Percentiles rank a stretch among this genome's conserved stretches.
Conservation (phyloP, 1,140 invertebrate genomes). For the Heliconius melpomene region DNA sequence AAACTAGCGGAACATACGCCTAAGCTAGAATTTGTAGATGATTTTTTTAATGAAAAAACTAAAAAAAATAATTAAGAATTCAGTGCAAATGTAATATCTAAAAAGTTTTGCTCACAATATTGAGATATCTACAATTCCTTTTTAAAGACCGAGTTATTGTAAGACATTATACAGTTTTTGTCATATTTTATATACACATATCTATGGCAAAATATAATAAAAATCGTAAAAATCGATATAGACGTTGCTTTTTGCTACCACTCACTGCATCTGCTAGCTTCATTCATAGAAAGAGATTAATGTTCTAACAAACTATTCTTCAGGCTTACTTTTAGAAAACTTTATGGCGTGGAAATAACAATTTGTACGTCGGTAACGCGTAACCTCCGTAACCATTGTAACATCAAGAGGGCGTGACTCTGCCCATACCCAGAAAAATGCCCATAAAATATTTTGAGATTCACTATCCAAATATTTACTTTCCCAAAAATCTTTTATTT, state of each 20-base stretch:
- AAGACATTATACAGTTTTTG: background rate
- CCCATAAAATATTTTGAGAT: constrained; percentile 62
- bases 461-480: constrained; percentile 77
- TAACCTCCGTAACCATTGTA: constrained; percentile 51
- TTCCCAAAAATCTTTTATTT: constrained; percentile 59
- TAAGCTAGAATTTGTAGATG: no score
- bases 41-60: no score
- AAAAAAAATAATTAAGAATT: no score
- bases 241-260: constrained; percentile 40
- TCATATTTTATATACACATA: background rate
- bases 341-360: constrained; percentile 77
- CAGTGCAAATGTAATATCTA: background rate
- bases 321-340: constrained; percentile 58
- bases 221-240: constrained; percentile 37
- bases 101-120: background rate
- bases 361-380: constrained; percentile 68
- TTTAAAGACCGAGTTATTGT: background rate
- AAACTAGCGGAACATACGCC: no score
- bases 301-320: constrained; percentile 55
- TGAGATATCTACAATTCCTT: background rate
- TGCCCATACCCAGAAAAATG: constrained; percentile 37
- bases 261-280: constrained; percentile 35
- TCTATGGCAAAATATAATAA: constrained; percentile 26
- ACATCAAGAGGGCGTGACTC: constrained; percentile 70
- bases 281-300: constrained; percentile 71